Conservation (phyloP, 2,113 vertebrate species). For the Gopherus evgoodei region DNA sequence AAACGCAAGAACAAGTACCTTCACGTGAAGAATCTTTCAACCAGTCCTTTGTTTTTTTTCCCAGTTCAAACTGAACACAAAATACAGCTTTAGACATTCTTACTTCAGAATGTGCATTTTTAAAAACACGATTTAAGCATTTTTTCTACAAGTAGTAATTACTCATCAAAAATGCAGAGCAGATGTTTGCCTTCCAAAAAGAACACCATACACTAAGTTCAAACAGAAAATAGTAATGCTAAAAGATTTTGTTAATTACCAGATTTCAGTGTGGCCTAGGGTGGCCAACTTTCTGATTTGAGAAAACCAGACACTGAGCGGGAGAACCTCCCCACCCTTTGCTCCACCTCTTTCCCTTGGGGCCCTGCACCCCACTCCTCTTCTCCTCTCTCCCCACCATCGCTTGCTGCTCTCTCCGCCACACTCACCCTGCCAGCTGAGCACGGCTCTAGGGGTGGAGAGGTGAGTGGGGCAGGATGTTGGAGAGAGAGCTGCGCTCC, state of each 20-base stretch:
- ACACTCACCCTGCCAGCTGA: too few relatives aligned
- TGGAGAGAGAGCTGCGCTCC: too few relatives aligned
- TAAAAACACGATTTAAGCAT: background rate
- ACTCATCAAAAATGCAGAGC: background rate
- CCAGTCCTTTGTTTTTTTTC: conserved; percentile 6
- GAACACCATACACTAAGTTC: background rate
- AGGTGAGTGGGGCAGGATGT: too few relatives aligned
- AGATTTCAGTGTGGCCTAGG: background rate
- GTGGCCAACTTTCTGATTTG: too few relatives aligned
- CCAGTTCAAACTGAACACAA: background rate
- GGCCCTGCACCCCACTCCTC: too few relatives aligned
- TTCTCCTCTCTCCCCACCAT: too few relatives aligned
- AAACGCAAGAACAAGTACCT: background rate
- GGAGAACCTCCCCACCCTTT: too few relatives aligned
- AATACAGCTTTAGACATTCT: background rate
- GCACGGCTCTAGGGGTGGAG: too few relatives aligned
- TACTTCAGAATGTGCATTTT: background rate
- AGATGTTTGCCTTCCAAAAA: background rate
- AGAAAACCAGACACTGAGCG: too few relatives aligned
- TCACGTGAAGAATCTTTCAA: background rate
- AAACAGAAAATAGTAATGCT: background rate
- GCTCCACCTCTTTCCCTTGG: too few relatives aligned
- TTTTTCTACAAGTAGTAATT: background rate
- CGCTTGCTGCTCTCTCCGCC: too few relatives aligned
- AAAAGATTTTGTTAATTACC: background rate